Evolutionary conservation across 2,797 vertebrate genomes (phyloP).

Genomic region (Oreochromis grahami): DNA sequence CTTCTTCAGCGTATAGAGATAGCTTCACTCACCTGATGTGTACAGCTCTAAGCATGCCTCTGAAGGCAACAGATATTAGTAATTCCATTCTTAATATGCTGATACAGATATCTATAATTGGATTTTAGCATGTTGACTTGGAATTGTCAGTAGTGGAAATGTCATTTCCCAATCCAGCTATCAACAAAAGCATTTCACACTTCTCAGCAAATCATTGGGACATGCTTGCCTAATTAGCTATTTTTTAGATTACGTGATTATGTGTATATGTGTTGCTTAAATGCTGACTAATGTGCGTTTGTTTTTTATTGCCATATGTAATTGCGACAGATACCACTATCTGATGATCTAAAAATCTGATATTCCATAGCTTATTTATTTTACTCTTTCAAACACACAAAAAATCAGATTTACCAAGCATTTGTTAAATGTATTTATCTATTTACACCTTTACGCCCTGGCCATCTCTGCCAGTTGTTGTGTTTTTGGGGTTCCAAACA

Average conservation of each 20-base stretch:
- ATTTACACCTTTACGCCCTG: too few species aligned
- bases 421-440: background rate
- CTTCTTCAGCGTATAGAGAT: background rate
- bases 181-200: background rate
- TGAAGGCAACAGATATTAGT: background rate
- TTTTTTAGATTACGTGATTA: background rate
- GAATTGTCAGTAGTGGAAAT: background rate
- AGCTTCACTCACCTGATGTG: background rate
- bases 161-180: background rate
- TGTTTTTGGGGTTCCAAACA: background rate
- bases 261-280: background rate
- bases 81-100: background rate
- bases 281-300: background rate
- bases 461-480: background rate
- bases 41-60: background rate
- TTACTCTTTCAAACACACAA: background rate
- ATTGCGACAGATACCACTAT: background rate
- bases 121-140: background rate
- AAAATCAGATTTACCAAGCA: background rate
- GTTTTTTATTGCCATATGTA: background rate
- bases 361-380: background rate
- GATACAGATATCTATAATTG: background rate
- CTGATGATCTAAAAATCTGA: background rate
- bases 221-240: background rate
- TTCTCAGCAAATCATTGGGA: background rate